These are phyloP conservation scores for Ptilodon capucinus DNA, from an alignment of 2,888 invertebrate species.

Conservation along the genomic window DNA sequence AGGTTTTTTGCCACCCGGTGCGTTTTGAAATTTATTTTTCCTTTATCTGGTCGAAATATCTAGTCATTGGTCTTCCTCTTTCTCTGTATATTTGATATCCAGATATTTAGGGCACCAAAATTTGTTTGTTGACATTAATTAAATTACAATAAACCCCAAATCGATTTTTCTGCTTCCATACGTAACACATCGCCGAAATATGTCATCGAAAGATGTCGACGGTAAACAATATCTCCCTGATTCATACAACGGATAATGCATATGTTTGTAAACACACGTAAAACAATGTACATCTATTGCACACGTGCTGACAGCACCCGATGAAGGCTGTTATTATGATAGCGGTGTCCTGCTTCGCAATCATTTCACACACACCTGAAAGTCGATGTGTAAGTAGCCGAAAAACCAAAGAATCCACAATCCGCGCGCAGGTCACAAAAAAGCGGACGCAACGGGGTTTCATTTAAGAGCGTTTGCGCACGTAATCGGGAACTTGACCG, in stretches of 20 bases:
- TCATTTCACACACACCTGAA: conserved; percentile 27
- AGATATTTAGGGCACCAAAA: too few species aligned
- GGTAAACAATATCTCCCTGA: conserved; percentile 60
- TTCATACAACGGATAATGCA: conserved; percentile 56
- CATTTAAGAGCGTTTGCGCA: conserved; percentile 55
- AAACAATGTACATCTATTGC: conserved; percentile 37
- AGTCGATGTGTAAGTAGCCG: conserved; percentile 40
- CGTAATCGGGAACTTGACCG: conserved; percentile 53
- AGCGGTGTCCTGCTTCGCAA: conserved; percentile 32
- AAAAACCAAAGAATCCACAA: conserved; percentile 47
- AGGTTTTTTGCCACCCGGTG: too few species aligned
- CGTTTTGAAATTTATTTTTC: too few species aligned
- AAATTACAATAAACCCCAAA: background rate
- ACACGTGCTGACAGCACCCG: conserved; percentile 8
- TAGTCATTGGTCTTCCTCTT: too few species aligned
- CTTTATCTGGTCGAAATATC: too few species aligned
- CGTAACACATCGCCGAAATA: conserved; percentile 42
- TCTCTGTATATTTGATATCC: too few species aligned
- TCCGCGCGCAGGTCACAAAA: conserved; percentile 42
- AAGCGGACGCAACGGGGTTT: conserved; percentile 46
- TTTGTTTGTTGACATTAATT: too few species aligned
- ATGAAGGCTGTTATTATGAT: conserved; percentile 21
- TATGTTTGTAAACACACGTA: conserved; percentile 51
- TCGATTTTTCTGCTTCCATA: background rate
- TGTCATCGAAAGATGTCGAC: conserved; percentile 44